A percentile compares a stretch with the other conserved stretches of the same genome.
Conservation (phyloP, 2,888 invertebrate species). For the Lepas anatifera region DNA sequence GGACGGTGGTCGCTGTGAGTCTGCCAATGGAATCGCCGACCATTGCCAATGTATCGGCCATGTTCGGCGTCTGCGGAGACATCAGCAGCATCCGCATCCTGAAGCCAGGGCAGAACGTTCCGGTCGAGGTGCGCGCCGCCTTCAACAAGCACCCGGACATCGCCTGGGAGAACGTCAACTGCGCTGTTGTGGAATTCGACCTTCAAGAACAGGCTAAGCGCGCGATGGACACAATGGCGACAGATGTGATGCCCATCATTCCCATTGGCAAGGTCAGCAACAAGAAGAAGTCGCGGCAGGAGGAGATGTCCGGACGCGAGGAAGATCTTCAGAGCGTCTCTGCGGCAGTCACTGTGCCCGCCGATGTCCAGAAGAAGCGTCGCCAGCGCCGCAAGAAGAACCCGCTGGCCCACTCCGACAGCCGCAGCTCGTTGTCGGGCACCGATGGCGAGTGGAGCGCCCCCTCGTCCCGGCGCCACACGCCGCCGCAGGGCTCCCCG, state of each 20-base stretch:
- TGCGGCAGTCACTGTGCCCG: no score
- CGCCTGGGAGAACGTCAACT: slow-evolving; percentile 49
- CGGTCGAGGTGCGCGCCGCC: slow-evolving; percentile 80
- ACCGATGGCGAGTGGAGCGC: slow-evolving; percentile 5
- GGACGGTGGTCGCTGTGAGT: slow-evolving; percentile 76
- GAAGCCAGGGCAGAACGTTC: slow-evolving; percentile 76
- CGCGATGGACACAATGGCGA: slow-evolving; percentile 46
- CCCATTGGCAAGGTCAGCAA: slow-evolving; percentile 26
- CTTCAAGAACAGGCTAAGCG: slow-evolving; percentile 72
- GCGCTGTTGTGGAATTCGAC: slow-evolving; percentile 83
- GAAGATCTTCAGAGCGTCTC: neutral
- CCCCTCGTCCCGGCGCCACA: neutral
- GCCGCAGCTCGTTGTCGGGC: slow-evolving; percentile 7
- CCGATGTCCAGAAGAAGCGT: slow-evolving; percentile 10
- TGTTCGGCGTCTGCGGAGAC: slow-evolving; percentile 78
- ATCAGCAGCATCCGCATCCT: slow-evolving; percentile 77
- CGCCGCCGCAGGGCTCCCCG: neutral
- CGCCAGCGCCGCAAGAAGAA: slow-evolving; percentile 11
- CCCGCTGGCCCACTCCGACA: neutral
- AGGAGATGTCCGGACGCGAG: neutral
- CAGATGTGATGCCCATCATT: slow-evolving; percentile 31
- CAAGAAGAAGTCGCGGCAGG: slow-evolving; percentile 19
- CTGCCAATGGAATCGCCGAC: slow-evolving; percentile 72
- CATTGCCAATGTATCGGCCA: slow-evolving; percentile 80
- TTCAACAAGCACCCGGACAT: slow-evolving; percentile 81